Evolutionary conservation across 2,797 vertebrate species (phyloP).

Genomic region (Adrianichthys oophorus): DNA sequence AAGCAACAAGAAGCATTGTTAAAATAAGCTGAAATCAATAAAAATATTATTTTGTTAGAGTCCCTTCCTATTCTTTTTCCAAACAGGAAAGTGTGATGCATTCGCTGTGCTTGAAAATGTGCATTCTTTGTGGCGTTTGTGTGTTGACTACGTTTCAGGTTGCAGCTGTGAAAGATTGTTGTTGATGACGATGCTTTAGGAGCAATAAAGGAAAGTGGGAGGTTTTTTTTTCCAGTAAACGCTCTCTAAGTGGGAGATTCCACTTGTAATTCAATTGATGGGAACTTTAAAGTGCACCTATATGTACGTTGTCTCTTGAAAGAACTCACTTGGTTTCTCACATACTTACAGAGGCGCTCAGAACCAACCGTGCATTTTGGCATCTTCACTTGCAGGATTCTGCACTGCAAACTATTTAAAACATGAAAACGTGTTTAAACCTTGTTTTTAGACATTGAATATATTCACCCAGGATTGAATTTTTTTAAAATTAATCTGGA

Average conservation of each 20-base stretch:
- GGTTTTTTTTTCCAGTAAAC: slow-evolving; percentile 68
- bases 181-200: slow-evolving; percentile 37
- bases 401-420: slow-evolving; percentile 18
- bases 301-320: slow-evolving; percentile 50
- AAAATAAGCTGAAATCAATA: slow-evolving; percentile 43
- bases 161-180: slow-evolving; percentile 45
- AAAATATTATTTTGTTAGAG: slow-evolving; percentile 56
- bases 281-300: slow-evolving; percentile 56
- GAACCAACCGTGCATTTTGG: slow-evolving; percentile 24
- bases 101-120: slow-evolving; percentile 33
- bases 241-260: slow-evolving; percentile 57
- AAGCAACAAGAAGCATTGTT: slow-evolving; percentile 36
- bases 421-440: no score
- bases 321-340: slow-evolving; percentile 34
- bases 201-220: slow-evolving; percentile 27
- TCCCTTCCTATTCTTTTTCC: slow-evolving; percentile 38
- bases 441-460: no score
- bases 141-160: slow-evolving; percentile 53
- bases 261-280: slow-evolving; percentile 67
- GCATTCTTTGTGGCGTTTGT: slow-evolving; percentile 19
- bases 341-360: slow-evolving; percentile 47
- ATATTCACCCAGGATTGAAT: no score
- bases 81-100: slow-evolving; percentile 22
- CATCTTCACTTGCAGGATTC: slow-evolving; percentile 15
- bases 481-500: no score